Evolutionary conservation across 2,888 invertebrate genomes (phyloP).

Genomic region (Phlogophora meticulosa): DNA sequence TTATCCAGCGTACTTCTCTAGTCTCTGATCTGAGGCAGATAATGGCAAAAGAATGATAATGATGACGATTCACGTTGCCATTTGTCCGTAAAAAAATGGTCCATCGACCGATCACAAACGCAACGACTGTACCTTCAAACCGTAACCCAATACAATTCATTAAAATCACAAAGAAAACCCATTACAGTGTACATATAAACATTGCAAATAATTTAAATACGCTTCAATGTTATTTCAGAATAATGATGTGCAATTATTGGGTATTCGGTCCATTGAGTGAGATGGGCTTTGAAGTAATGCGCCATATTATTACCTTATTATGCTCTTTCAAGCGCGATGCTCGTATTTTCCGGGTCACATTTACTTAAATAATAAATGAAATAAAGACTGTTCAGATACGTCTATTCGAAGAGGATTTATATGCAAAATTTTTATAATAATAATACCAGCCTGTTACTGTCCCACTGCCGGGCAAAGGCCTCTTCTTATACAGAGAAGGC

Average conservation of each 20-base stretch:
- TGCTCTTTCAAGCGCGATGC: conserved; percentile 9
- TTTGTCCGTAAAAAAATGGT: no score
- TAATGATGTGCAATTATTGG: conserved; percentile 38
- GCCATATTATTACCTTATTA: conserved; percentile 14
- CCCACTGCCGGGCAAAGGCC: no score
- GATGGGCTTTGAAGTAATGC: conserved; percentile 27
- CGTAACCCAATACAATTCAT: background rate
- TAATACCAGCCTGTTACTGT: no score
- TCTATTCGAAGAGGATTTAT: no score
- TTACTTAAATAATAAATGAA: background rate
- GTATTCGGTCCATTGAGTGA: conserved; percentile 11
- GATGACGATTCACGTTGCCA: no score
- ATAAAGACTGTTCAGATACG: background rate
- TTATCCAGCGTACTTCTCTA: no score
- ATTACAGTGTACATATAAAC: background rate
- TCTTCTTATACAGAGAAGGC: no score
- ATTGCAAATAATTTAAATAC: conserved; percentile 8
- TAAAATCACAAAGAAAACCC: background rate
- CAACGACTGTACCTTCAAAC: no score
- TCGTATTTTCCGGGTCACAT: conserved; percentile 11
- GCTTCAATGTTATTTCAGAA: conserved; percentile 6
- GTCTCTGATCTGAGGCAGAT: no score
- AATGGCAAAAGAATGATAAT: no score
- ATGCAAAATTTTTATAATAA: background rate
- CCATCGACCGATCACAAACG: no score